Base-by-base conservation (phyloP, 2,888 invertebrate genomes). In the Chelonus formosanus region DNA sequence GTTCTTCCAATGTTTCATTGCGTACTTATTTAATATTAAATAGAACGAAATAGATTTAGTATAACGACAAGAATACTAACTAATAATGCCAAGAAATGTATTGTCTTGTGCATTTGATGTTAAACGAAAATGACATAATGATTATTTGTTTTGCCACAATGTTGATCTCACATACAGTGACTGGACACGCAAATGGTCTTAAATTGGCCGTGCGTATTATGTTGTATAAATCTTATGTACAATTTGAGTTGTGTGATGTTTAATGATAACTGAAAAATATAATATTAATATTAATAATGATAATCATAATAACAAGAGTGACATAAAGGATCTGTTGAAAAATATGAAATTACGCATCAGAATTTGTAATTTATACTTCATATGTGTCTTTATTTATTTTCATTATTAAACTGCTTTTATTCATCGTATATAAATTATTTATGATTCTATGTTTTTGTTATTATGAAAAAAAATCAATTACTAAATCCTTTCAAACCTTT, bases 161-260 rank as follows among this genome's bases (percentile, higher is more conserved):
- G 74, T 72, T 77, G 78, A 78, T 78, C 78, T 79, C 79, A 76
- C 69, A 68, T 56, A 54, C 47, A 53, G 71, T 68, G 70, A 61
- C 68, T 69, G 63, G 63, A 63, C 67, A 67, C 70, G 71, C 72
- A 69, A 72, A 71, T 72, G 67, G 66, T 67, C 62, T 65, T 65
- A 63, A 52, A 56, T 50, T 55, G 36, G 20, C 59, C 10, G 36
- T 36, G 20, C 20, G 48, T 47, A 59, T 20, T 20, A 20, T 20
- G 20, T 20, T 20, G 20, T 20, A 31, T 53, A 53, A 32, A 5
- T 57, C 44, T 45, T 44, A 3, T 45, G 57, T 44, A 57, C 31
- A 57, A 57, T 44, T 32, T 45, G n/a, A 32, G 31, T 57, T 57
- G 31, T 32, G 8, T 57, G 44, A 48, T 48, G 34, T 45, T 56